These are phyloP conservation scores for Caenorhabditis sp. DNA, from an alignment of 2,888 invertebrate species.

Conservation along the genomic window DNA sequence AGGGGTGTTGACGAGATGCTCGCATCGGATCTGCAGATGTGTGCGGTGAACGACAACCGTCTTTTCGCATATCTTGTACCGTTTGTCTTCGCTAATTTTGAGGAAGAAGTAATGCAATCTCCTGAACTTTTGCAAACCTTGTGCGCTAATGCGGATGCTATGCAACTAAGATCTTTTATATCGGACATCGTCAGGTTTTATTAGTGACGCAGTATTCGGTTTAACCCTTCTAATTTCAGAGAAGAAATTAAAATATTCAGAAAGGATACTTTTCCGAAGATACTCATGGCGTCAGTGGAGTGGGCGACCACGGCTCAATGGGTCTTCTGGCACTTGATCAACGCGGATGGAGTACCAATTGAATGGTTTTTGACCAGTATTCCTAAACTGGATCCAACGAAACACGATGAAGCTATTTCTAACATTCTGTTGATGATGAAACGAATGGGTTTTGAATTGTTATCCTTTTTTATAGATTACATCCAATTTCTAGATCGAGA, in stretches of 20 bases:
- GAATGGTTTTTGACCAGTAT: constrained; percentile 66
- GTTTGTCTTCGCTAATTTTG: constrained; percentile 87
- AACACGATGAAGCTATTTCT: constrained; percentile 93
- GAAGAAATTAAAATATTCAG: constrained; percentile 84
- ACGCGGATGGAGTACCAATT: constrained; percentile 65
- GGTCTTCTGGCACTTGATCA: constrained; percentile 91
- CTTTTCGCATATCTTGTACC: constrained; percentile 86
- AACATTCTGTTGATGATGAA: constrained; percentile 91
- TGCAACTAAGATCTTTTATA: constrained; percentile 89
- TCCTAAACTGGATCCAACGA: constrained; percentile 84
- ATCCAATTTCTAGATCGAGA: constrained; percentile 80
- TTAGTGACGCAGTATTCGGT: no score
- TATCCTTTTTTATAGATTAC: no score
- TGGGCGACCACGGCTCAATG: constrained; percentile 99
- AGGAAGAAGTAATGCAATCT: constrained; percentile 19
- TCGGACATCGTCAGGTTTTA: constrained; percentile 86
- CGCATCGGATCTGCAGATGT: constrained; percentile 84
- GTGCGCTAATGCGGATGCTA: constrained; percentile 91
- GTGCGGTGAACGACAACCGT: constrained; percentile 82
- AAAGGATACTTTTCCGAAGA: constrained; percentile 81
- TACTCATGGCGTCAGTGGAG: constrained; percentile 85
- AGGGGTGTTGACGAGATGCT: constrained; percentile 81
- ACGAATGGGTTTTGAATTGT: constrained; percentile 70
- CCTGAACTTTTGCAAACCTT: constrained; percentile 86
- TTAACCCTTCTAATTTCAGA: no score